Evolutionary conservation across 2,797 vertebrate species (phyloP), one percentile per base, ranked within the genome.

Genomic region (Acridotheres tristis): DNA sequence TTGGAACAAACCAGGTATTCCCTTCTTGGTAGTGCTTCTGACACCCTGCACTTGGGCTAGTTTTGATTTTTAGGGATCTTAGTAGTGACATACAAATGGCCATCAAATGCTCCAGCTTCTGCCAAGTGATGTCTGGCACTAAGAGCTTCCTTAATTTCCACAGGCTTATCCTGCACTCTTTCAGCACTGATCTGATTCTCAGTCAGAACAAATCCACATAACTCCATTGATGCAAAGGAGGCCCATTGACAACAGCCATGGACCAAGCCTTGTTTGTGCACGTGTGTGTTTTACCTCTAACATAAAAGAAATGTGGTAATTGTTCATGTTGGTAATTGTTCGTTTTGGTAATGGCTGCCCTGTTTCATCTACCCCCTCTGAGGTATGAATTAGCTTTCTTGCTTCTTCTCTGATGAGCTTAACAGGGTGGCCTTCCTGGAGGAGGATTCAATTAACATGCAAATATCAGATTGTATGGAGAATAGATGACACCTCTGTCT

Each of bases 361-460:
- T 81, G 67, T 59, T 71, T 68, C 66, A 59, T 48, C 87, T 63
- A 38, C 45, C 38, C n/a, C n/a, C 74, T 91, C 78, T 67, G 86
- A 95, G 50, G 36, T 55, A 87, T 11, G 48, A 93, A 95, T 94
- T 87, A 91, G 51, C 63, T 96, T 89, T 87, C 89, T 82, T 85
- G 55, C 77, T 89, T 87, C 65, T 91, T 69, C 72, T 95, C 78
- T 96, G 85, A 93, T 89, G 84, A 95, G 67, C 42, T 96, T 86
- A 94, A 93, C 50, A 89, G 88, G 75, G 54, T 86, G 73, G 89
- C 85, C 88, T 71, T 85, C 78, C 90, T 30, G 0, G 55, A 88
- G 72, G 67, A 93, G 87, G 85, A 90, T 96, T 96, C 90, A 96
- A 95, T 97, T 97, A 96, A 80, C 88, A 95, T 96, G 94, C 90